These are phyloP conservation scores for Orbicella faveolata DNA, from an alignment of 64 coral and sea anemone species.

Conservation along the genomic window DNA sequence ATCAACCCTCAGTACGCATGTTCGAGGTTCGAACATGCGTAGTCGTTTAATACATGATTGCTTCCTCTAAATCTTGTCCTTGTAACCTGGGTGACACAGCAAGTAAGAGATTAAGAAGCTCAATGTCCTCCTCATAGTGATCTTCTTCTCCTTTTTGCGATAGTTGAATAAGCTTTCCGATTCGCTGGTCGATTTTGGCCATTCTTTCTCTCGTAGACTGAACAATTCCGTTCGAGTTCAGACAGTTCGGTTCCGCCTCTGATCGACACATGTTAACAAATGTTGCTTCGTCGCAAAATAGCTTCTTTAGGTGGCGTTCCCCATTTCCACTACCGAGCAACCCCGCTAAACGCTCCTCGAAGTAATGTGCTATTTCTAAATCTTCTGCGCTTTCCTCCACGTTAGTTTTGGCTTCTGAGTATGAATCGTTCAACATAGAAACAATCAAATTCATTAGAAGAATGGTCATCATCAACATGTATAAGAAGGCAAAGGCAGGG, in stretches of 20 bases:
- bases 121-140: neutral
- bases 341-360: neutral
- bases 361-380: neutral
- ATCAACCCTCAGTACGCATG: too few relatives aligned
- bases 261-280: slow-evolving; percentile 6
- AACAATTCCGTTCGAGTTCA: neutral
- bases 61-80: too few relatives aligned
- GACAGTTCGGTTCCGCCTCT: neutral
- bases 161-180: neutral
- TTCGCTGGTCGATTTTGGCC: neutral
- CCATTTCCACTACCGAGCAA: neutral
- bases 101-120: neutral
- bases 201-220: neutral
- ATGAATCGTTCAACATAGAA: neutral
- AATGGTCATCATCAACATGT: neutral
- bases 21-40: too few relatives aligned
- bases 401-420: neutral
- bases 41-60: too few relatives aligned
- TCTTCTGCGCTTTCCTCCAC: neutral
- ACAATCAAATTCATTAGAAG: slow-evolving; percentile 5
- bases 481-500: neutral
- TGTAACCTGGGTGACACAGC: too few relatives aligned
- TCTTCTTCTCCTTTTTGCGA: neutral
- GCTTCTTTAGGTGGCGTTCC: neutral
- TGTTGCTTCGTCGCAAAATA: slow-evolving; percentile 12